Percentiles rank a stretch among this genome's conserved stretches.
Conservation (phyloP, 2,888 invertebrate species). For the Drosophila phalerata region DNA sequence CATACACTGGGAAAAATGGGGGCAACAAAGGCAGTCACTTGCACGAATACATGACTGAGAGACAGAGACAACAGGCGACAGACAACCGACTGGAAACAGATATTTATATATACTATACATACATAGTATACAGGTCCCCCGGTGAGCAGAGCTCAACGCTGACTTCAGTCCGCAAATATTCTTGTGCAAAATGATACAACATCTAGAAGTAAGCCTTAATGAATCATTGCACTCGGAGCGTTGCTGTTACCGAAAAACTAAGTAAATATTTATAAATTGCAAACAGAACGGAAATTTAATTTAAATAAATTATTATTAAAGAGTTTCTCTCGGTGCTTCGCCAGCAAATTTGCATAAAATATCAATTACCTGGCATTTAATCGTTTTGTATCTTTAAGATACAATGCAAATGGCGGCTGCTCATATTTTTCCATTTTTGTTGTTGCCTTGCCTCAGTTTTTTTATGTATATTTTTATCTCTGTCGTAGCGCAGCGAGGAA, state of each 20-base stretch:
- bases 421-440: conserved; percentile 21
- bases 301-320: conserved; percentile 44
- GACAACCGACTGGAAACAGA: conserved; percentile 6
- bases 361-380: conserved; percentile 63
- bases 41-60: conserved; percentile 6
- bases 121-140: conserved; percentile 8
- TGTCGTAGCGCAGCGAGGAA: conserved; percentile 4
- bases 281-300: conserved; percentile 43
- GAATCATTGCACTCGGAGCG: conserved; percentile 36
- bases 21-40: conserved; percentile 23
- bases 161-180: conserved; percentile 61
- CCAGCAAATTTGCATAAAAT: conserved; percentile 64
- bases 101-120: conserved; percentile 3
- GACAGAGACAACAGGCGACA: conserved; percentile 13
- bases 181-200: conserved; percentile 29
- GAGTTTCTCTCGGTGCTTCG: neutral
- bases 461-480: conserved; percentile 26
- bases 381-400: conserved; percentile 60
- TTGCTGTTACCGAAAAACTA: conserved; percentile 14
- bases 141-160: conserved; percentile 21
- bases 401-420: conserved; percentile 42
- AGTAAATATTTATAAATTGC: conserved; percentile 41
- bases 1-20: neutral
- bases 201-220: conserved; percentile 35
- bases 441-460: conserved; percentile 13